These are phyloP conservation scores for Anolis carolinensis DNA, from an alignment of 2,113 vertebrate genomes.

Conservation along the genomic window DNA sequence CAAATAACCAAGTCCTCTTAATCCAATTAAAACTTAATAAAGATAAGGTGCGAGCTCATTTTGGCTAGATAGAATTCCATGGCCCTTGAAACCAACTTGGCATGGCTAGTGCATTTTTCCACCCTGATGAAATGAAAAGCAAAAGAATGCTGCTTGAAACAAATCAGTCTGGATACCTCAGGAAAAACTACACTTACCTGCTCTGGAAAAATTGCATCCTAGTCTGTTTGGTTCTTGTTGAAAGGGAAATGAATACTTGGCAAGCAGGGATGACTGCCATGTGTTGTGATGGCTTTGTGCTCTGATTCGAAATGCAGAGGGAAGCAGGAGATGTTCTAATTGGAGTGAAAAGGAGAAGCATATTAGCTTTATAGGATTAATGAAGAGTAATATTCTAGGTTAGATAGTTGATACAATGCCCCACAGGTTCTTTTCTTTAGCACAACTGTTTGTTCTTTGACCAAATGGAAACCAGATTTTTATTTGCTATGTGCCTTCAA, in stretches of 20 bases:
- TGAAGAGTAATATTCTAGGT: background rate
- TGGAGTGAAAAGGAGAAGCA: too few species aligned
- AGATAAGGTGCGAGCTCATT: constrained; percentile 4
- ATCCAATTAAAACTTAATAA: constrained; percentile 24
- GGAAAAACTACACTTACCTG: constrained; percentile 12
- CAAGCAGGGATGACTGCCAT: background rate
- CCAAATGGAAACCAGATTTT: background rate
- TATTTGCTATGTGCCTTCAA: too few species aligned
- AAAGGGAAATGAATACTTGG: constrained; percentile 3
- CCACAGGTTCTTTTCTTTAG: background rate
- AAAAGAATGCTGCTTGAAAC: constrained; percentile 2
- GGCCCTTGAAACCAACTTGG: constrained; percentile 17
- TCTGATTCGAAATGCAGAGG: background rate
- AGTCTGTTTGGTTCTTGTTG: background rate
- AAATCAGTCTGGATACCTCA: constrained; percentile 13
- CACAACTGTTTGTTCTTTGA: too few species aligned
- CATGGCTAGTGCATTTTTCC: constrained; percentile 7
- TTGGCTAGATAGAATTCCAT: constrained; percentile 5
- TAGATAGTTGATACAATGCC: background rate
- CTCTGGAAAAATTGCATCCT: constrained; percentile 5
- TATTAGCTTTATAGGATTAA: background rate
- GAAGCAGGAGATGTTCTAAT: background rate
- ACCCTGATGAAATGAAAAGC: constrained; percentile 23
- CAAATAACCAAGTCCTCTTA: background rate
- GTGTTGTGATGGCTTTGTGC: background rate